Percentiles rank a stretch among this genome's conserved stretches.
These are phyloP conservation scores for Sander vitreus DNA, from an alignment of 2,113 vertebrate genomes.

Conservation along the genomic window DNA sequence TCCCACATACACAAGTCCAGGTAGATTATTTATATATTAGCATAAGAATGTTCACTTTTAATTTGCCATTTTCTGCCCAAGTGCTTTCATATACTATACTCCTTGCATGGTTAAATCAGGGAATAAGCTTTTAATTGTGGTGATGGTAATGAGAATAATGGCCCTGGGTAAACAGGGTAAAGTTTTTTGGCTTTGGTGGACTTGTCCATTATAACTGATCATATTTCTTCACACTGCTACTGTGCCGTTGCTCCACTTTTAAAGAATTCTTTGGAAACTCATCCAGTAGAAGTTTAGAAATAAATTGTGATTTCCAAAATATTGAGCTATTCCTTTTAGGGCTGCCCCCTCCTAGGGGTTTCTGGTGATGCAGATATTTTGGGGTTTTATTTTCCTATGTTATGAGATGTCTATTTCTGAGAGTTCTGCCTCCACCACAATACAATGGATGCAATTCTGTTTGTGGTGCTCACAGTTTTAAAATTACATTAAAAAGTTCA, in stretches of 20 bases:
- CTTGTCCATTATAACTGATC: slow-evolving; percentile 4
- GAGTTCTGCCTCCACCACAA: background rate
- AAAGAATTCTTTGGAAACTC: background rate
- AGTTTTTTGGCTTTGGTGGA: slow-evolving; percentile 3
- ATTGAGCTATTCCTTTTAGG: background rate
- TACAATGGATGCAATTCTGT: background rate
- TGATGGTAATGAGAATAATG: slow-evolving; percentile 58
- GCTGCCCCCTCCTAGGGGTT: background rate
- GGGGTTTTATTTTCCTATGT: background rate
- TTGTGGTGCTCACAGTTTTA: background rate
- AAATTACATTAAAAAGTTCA: background rate
- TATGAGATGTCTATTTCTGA: background rate
- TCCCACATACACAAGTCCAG: slow-evolving; percentile 38
- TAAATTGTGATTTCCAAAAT: background rate
- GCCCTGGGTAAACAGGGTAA: slow-evolving; percentile 34
- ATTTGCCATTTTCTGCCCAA: slow-evolving; percentile 81
- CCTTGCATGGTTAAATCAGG: slow-evolving; percentile 68
- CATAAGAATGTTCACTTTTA: slow-evolving; percentile 79
- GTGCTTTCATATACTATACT: slow-evolving; percentile 59
- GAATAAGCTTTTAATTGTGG: slow-evolving; percentile 75
- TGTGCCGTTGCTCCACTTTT: background rate
- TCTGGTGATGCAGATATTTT: background rate
- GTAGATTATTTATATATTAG: slow-evolving; percentile 77
- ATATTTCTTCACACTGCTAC: background rate
- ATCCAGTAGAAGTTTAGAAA: background rate